Conservation (phyloP, 2,888 invertebrate species). For the Tridacna crocea region DNA sequence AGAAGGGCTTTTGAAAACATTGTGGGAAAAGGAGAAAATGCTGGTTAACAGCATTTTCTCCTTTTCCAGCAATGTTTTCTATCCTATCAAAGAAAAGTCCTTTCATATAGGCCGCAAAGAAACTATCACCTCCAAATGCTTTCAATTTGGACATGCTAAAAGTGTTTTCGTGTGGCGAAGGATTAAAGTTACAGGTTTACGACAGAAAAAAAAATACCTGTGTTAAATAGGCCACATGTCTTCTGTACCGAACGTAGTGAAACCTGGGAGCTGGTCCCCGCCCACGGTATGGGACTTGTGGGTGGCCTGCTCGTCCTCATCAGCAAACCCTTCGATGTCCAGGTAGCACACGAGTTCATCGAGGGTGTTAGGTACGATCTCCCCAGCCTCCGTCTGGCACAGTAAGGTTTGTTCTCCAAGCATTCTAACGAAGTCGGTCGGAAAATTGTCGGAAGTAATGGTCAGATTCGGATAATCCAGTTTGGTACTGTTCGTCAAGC, state of each 20-base stretch:
- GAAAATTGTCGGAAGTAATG: slow-evolving; percentile 46
- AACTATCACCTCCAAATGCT: no score
- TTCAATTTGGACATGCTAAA: no score
- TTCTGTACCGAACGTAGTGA: slow-evolving; percentile 78
- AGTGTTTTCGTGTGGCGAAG: background rate
- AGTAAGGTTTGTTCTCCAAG: slow-evolving; percentile 59
- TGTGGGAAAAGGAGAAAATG: background rate
- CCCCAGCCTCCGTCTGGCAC: slow-evolving; percentile 62
- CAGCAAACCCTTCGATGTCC: slow-evolving; percentile 68
- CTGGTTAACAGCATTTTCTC: background rate
- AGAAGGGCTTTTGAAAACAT: background rate
- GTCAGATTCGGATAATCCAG: background rate
- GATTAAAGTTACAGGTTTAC: no score
- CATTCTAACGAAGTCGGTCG: slow-evolving; percentile 58
- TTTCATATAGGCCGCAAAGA: no score
- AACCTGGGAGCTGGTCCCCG: slow-evolving; percentile 69
- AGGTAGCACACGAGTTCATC: slow-evolving; percentile 77
- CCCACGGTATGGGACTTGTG: slow-evolving; percentile 47
- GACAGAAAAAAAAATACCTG: slow-evolving; percentile 58
- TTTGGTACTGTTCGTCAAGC: background rate
- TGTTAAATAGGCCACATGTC: slow-evolving; percentile 81
- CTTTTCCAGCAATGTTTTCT: background rate
- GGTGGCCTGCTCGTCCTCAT: slow-evolving; percentile 42
- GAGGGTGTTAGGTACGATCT: slow-evolving; percentile 73
- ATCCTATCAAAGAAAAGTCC: background rate